Conservation (phyloP, 2,797 vertebrate species). For the Sarcoramphus papa region DNA sequence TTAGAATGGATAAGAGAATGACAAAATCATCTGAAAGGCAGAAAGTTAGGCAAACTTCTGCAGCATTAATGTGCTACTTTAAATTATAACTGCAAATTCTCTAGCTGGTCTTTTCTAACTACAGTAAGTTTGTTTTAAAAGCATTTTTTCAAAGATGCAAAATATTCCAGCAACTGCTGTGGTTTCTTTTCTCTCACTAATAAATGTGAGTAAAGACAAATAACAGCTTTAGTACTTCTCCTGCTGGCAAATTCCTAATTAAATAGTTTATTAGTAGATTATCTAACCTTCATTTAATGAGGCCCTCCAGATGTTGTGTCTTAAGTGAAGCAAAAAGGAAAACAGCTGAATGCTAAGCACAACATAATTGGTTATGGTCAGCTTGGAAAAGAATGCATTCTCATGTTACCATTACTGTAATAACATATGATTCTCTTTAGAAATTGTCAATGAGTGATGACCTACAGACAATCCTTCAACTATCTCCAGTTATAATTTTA, state of each 20-base stretch:
- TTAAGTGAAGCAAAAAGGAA: constrained; percentile 39
- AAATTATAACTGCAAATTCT: not conserved
- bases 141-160: not conserved
- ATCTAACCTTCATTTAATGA: constrained; percentile 19
- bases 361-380: constrained; percentile 26
- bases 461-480: constrained; percentile 8
- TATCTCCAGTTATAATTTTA: not conserved
- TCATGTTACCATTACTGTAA: not conserved
- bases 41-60: not conserved
- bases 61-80: not conserved
- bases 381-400: not conserved
- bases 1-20: not conserved
- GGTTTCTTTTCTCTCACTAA: not conserved
- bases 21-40: not conserved
- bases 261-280: constrained; percentile 43
- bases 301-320: constrained; percentile 42
- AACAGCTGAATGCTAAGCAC: constrained; percentile 38
- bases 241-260: constrained; percentile 9
- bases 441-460: not conserved
- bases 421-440: not conserved
- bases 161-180: not conserved
- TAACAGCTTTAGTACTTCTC: constrained; percentile 11
- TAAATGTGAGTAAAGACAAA: not conserved
- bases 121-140: not conserved
- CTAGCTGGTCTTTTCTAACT: not conserved